Evolutionary conservation across 2,113 vertebrate genomes (phyloP).

Genomic region (Cyanocitta stelleri): DNA sequence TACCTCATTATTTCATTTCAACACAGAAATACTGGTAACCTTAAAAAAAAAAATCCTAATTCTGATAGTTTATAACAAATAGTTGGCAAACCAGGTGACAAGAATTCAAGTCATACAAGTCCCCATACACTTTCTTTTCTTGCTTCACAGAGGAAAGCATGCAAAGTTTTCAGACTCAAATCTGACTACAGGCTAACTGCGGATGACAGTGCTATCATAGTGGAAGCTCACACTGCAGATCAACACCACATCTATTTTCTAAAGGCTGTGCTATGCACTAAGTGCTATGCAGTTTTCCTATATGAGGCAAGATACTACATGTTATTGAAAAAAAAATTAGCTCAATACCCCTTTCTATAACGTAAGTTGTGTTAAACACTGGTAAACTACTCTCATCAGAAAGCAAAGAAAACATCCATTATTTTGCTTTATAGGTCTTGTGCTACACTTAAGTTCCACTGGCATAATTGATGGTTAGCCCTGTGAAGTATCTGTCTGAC

Average conservation of each 20-base stretch:
- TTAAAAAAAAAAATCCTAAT: not conserved
- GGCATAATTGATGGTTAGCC: not conserved
- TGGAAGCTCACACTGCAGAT: not conserved
- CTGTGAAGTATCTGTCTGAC: not conserved
- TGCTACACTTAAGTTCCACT: not conserved
- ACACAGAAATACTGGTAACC: not conserved
- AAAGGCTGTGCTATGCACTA: not conserved
- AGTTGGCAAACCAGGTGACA: not conserved
- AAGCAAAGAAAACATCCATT: not conserved
- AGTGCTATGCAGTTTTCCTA: not conserved
- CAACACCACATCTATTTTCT: not conserved
- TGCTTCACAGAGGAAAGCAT: not conserved
- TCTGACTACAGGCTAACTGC: not conserved
- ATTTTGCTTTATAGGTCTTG: not conserved
- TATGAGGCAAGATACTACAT: not conserved
- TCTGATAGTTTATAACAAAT: not conserved
- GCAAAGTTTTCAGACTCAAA: not conserved
- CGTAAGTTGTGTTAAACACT: not conserved
- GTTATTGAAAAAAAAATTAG: not conserved
- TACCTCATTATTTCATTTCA: not conserved
- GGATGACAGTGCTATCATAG: not conserved
- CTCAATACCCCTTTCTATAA: not conserved
- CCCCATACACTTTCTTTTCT: not conserved
- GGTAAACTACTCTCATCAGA: not conserved
- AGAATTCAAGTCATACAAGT: not conserved